Evolutionary conservation across 2,888 invertebrate species (phyloP), one percentile per base, ranked within the genome.

Genomic region (Clistopyga incitator): DNA sequence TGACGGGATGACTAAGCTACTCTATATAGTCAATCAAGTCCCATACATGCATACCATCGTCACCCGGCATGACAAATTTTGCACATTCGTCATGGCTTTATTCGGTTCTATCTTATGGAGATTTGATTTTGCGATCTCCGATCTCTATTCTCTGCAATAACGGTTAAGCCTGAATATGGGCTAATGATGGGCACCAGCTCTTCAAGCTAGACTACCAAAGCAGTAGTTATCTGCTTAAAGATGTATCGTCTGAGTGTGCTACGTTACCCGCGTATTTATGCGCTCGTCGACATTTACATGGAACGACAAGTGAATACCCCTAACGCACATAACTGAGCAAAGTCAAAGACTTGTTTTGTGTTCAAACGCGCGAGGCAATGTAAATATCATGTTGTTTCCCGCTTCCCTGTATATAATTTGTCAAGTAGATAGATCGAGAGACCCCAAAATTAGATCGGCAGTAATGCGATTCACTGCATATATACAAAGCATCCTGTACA

Each of bases 371-470:
- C 4, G 15, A 34, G 61, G 38, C 38, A 61, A 34, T 34, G 18
- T 34, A n/a, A 64, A 64, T 42, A 42, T 20, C 64, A 13, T 1
- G 64, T 64, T 64, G 20, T 20, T 38, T 4, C 20, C 13, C 64
- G 34, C 20, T 34, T 20, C 64, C 42, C 64, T 20, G 38, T 20
- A 18, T 13, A 38, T 20, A 38, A 13, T 64, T 38, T n/a, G 34
- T 56, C 70, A 47, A 65, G 47, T 64, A 18, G n/a, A 23, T 72
- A 68, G 29, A 72, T 54, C 38, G 61, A 25, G 67, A 18, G 47
- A 70, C 54, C 13, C 20, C 29, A 20, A n/a, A 75, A 38, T 79
- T 83, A 85, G 85, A 83, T 74, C 74, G 64, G 50, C 13, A 67
- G 59, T 29, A 52, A 65, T 71, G 64, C 77, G 29, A n/a, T n/a